These are phyloP conservation scores for Philopotamus ludificatus DNA, from an alignment of 1,140 invertebrate genomes.

Conservation along the genomic window DNA sequence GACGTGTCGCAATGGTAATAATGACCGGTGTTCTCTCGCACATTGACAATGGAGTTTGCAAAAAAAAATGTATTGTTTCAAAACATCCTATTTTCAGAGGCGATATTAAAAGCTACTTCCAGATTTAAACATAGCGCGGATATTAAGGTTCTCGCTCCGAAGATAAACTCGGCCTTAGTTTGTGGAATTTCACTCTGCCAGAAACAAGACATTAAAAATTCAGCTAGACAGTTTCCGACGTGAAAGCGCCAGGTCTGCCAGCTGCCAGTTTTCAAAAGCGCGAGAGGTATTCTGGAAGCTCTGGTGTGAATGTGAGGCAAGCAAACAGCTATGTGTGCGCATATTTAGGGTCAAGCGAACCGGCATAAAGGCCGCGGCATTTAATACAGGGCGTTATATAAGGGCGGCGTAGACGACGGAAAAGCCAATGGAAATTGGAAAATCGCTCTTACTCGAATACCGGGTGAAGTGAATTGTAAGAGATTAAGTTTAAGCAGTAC, in stretches of 20 bases:
- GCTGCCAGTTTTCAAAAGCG: slow-evolving; percentile 9
- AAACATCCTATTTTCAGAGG: not conserved
- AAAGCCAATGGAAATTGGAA: too few species aligned
- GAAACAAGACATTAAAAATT: slow-evolving; percentile 8
- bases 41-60: too few species aligned
- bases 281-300: not conserved
- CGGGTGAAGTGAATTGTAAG: too few species aligned
- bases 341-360: too few species aligned
- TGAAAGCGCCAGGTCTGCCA: slow-evolving; percentile 20
- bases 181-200: not conserved
- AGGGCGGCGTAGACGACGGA: too few species aligned
- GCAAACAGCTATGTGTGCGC: not conserved
- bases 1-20: too few species aligned
- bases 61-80: not conserved
- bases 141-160: not conserved
- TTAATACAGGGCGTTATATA: too few species aligned
- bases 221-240: slow-evolving; percentile 9
- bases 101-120: not conserved
- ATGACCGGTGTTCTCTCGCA: too few species aligned
- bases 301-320: not conserved
- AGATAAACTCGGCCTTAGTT: not conserved
- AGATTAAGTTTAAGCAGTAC: too few species aligned
- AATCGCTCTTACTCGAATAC: too few species aligned
- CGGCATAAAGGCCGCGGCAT: too few species aligned
- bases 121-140: not conserved